Evolutionary conservation across 2,797 vertebrate genomes (phyloP), one percentile per base, ranked within the genome.

Genomic region (Sebastes oblongus): DNA sequence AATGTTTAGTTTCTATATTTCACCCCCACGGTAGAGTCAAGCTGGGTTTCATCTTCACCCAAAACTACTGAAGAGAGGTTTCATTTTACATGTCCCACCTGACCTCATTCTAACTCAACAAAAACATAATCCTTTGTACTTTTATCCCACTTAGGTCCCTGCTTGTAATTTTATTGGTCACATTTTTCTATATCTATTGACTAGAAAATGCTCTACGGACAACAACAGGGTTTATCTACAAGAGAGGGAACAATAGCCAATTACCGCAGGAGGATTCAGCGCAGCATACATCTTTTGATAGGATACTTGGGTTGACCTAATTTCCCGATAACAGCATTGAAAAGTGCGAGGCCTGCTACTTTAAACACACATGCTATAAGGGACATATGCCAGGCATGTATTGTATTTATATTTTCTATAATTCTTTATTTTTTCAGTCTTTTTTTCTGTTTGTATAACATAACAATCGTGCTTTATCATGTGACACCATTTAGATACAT

Each of bases 401-500:
- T 91, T 87, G 81, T 85, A 85, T 89, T 92, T 83, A 90, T 94
- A 92, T 95, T 94, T 95, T 95, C 92, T 95, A 95, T 92, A 95
- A 97, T 96, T 96, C 96, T 99, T 99, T 99, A 99, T 96, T 96
- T 95, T 91, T 94, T 94, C 88, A 92, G 86, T 93, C 90, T 93
- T 95, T 66, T 42, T 50, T 94, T 97, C 95, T 96, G 94, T 97
- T 96, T 97, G 96, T 97, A 96, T 95, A 94, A 99, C 97, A 97
- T 97, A 97, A 98, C 96, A 95, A 97, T 96, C 97, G 97, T 99
- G 98, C 98, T 96, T 98, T 97, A 96, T 97, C 93, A 95, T 97
- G 96, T 97, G 96, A 98, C 97, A 98, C 97, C 96, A 97, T 97
- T 97, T 97, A 98, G 96, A 98, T 97, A 99, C 97, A 98, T 97